Evolutionary conservation across 2,797 vertebrate species (phyloP).

Genomic region (Chloroceryle amazona): DNA sequence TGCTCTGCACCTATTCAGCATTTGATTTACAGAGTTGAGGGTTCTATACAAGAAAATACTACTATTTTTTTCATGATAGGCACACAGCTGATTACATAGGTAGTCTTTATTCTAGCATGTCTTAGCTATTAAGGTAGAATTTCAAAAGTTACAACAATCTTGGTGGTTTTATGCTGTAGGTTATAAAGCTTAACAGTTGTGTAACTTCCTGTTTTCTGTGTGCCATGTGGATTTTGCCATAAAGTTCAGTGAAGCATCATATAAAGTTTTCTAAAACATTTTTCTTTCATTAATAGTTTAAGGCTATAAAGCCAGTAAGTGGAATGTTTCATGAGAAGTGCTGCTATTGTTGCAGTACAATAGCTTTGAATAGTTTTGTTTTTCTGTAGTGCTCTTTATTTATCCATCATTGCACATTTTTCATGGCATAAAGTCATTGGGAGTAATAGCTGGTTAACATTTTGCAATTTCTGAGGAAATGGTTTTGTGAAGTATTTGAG

Average conservation of each 20-base stretch:
- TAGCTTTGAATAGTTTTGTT: constrained; percentile 8
- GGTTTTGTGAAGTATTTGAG: constrained; percentile 5
- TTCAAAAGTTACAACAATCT: neutral
- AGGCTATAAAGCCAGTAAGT: neutral
- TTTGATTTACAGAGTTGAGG: neutral
- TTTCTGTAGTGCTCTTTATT: constrained; percentile 22
- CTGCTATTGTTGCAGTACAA: constrained; percentile 36
- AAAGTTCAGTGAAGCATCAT: neutral
- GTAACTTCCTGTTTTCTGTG: neutral
- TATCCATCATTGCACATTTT: constrained; percentile 14
- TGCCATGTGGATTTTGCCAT: neutral
- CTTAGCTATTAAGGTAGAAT: too few species aligned
- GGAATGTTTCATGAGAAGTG: neutral
- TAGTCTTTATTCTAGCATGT: neutral
- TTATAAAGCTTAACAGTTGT: neutral
- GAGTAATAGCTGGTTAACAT: constrained; percentile 5
- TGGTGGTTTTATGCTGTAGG: neutral
- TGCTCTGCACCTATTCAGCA: neutral
- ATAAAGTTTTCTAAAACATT: neutral
- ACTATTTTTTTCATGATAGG: neutral
- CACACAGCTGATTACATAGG: neutral
- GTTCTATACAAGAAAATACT: neutral
- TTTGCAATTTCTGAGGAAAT: constrained; percentile 1
- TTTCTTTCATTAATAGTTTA: neutral
- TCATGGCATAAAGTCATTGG: neutral